A percentile compares a stretch with the other conserved stretches of the same genome.
These are phyloP conservation scores for Naja naja DNA, from an alignment of 2,113 vertebrate species.

Conservation along the genomic window DNA sequence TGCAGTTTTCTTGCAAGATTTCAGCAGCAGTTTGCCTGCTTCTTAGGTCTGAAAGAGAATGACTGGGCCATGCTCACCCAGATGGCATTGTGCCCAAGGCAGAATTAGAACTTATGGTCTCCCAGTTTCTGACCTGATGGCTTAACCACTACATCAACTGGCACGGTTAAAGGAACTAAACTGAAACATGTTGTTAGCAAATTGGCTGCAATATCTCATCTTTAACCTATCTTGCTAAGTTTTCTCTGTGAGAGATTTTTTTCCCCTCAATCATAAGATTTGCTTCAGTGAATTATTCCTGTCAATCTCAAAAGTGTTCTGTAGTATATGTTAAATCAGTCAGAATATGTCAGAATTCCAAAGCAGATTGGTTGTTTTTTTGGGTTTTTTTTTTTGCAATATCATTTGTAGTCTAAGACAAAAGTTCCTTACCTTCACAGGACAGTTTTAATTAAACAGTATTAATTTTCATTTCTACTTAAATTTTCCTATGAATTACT, in stretches of 20 bases:
- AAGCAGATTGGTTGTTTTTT: neutral
- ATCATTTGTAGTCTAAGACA: neutral
- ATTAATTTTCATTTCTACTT: neutral
- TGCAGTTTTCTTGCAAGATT: neutral
- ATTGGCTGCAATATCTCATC: neutral
- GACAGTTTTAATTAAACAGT: neutral
- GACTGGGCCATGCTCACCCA: neutral
- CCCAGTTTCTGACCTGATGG: neutral
- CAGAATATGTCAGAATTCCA: neutral
- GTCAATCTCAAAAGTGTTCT: neutral
- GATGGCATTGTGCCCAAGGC: neutral
- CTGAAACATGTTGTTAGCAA: neutral
- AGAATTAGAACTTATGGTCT: neutral
- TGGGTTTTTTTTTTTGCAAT: neutral
- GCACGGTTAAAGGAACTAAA: neutral
- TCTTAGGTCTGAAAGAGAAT: neutral
- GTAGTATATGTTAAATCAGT: neutral
- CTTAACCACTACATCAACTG: neutral
- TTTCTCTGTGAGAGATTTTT: neutral
- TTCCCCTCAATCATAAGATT: neutral
- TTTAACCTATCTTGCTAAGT: neutral
- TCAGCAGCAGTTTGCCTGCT: neutral
- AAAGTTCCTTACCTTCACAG: neutral
- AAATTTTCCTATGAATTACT: neutral
- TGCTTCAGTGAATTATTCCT: neutral